Evolutionary conservation across 2,888 invertebrate genomes (phyloP), one percentile per base, ranked within the genome.

Genomic region (Ophion ventricosus): DNA sequence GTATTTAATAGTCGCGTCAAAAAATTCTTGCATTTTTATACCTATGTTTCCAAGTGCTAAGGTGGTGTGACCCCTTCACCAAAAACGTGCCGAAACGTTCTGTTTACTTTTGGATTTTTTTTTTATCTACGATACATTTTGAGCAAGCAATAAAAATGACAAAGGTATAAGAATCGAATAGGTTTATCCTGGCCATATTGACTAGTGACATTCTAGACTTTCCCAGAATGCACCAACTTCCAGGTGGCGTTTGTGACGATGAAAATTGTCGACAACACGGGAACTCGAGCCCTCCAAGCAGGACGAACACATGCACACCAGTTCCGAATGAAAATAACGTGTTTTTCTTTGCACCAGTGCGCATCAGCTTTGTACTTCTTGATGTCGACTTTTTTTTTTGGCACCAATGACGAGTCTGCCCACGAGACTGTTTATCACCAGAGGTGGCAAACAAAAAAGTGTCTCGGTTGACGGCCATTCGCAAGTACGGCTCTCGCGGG

Each of bases 371-470:
- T 43, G 11, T 23, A 29, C 14, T 23, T 66, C 14, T 76, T 57
- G n/a, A 35, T 56, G 25, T 20, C 63, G 43, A 29, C 17, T 64
- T 14, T 75, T 64, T 14, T 75, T 64, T 75, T 56, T 20, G 25
- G 17, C 64, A 8, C 35, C 72, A n/a, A 8, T 35, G n/a, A 64
- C 35, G 43, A 56, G 29, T 56, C 23, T 10, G 63, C 26, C 72
- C 35, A 14, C 40, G 56, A 67, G 63, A 63, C 64, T 25, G 61
- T 35, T 26, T 70, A 56, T 8, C 56, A 56, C 69, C 67, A 69
- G 59, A 69, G 20, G 67, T 69, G 72, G 63, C 54, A 26, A 67
- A 56, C 11, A 64, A 78, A 70, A 70, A 43, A 61, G 49, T 14
- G 56, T 4, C 63, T 17, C 29, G 64, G 25, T 43, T 54, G 26